Percentiles rank a stretch among this genome's conserved stretches.
Conservation (phyloP, 2,888 invertebrate genomes). For the Leucophenga montana region DNA sequence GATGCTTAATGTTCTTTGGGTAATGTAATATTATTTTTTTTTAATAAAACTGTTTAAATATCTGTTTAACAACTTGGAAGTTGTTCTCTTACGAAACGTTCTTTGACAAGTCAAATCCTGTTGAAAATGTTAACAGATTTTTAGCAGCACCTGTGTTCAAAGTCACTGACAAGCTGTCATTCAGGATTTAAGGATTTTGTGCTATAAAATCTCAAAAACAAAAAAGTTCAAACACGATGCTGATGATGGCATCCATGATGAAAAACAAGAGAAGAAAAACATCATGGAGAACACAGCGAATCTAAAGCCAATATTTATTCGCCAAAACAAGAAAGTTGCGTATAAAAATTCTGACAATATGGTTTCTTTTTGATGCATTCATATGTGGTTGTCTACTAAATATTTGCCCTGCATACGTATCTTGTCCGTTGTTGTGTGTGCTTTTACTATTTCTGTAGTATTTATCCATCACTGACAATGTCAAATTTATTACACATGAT, state of each 20-base stretch:
- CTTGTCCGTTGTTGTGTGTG: background rate
- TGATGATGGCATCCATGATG: too few species aligned
- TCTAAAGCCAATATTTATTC: background rate
- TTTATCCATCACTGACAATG: constrained; percentile 68
- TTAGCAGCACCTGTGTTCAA: background rate
- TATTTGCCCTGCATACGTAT: background rate
- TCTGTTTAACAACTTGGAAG: too few species aligned
- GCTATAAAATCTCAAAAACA: background rate
- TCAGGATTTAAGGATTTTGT: background rate
- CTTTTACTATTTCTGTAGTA: constrained; percentile 48
- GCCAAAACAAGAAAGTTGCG: background rate
- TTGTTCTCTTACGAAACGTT: too few species aligned
- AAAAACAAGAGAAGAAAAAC: background rate
- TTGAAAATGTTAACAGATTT: background rate
- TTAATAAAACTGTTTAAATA: too few species aligned
- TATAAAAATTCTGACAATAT: background rate
- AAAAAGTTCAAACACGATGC: background rate
- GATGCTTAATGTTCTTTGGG: too few species aligned
- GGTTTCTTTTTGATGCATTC: background rate
- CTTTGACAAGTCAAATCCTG: too few species aligned
- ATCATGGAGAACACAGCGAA: background rate
- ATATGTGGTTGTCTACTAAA: background rate
- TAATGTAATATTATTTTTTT: too few species aligned
- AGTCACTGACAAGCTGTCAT: background rate
- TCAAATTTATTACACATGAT: constrained; percentile 68